phyloP scores from a whole-genome alignment of 1,140 invertebrate genomes.

The Lepidostoma basale region DNA sequence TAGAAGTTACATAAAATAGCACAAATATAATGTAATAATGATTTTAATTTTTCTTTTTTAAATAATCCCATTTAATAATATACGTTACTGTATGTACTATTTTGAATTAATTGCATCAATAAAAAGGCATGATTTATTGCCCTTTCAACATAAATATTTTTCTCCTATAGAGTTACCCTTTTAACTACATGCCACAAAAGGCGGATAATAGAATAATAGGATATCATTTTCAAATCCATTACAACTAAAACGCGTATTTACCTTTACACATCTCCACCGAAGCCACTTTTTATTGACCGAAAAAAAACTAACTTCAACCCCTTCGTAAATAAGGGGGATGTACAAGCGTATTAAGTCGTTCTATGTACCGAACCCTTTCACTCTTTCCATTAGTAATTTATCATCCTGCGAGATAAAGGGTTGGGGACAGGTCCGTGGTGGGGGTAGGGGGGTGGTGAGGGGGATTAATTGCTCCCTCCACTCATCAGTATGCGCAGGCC shows the following conservation, averaged over 20 bases:
- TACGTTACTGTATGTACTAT: too few species aligned
- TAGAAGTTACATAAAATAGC: too few species aligned
- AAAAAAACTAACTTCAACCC: constrained; percentile 4
- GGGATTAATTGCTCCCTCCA: constrained; percentile 37
- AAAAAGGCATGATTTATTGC: too few species aligned
- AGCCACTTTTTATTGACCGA: constrained; percentile 2
- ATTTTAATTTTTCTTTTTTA: too few species aligned
- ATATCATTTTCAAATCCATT: background rate
- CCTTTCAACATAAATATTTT: too few species aligned
- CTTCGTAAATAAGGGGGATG: constrained; percentile 23
- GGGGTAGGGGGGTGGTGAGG: constrained; percentile 21
- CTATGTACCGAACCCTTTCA: constrained; percentile 31
- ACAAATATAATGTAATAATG: too few species aligned
- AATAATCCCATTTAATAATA: too few species aligned
- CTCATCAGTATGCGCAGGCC: constrained; percentile 39
- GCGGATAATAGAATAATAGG: background rate
- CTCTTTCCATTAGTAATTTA: constrained; percentile 31
- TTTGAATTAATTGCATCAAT: too few species aligned
- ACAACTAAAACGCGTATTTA: background rate
- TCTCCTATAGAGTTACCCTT: too few species aligned
- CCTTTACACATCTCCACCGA: background rate
- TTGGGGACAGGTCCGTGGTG: background rate
- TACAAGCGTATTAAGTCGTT: constrained; percentile 2
- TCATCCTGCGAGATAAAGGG: constrained; percentile 33
- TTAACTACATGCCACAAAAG: too few species aligned